phyloP scores from a whole-genome alignment of 1,140 invertebrate species.

The Atta texana region DNA sequence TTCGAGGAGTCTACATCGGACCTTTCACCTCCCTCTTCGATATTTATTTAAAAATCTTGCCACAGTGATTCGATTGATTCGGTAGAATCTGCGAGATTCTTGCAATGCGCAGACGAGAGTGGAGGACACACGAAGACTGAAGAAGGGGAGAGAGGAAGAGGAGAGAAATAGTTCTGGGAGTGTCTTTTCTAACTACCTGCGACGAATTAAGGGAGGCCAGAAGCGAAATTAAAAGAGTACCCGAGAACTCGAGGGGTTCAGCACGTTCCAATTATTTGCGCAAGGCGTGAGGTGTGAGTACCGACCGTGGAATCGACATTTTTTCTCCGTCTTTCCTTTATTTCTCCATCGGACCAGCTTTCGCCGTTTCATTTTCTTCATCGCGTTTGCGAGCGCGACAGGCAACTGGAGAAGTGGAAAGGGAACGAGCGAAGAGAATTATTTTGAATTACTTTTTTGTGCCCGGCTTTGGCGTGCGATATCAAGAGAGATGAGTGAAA shows the following conservation, averaged over 20 bases:
- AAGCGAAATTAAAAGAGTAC: constrained; percentile 76
- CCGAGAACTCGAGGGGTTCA: constrained; percentile 73
- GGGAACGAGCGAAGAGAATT: constrained; percentile 57
- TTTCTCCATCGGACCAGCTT: constrained; percentile 46
- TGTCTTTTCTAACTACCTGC: constrained; percentile 75
- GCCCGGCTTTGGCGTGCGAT: constrained; percentile 18
- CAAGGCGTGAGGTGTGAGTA: constrained; percentile 60
- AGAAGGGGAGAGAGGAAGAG: not conserved
- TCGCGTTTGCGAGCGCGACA: constrained; percentile 47
- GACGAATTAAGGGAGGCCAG: constrained; percentile 76
- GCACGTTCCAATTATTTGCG: constrained; percentile 80
- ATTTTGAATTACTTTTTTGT: constrained; percentile 77
- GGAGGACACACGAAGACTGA: constrained; percentile 27
- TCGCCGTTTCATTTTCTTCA: constrained; percentile 61
- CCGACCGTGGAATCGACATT: constrained; percentile 60
- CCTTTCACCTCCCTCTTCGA: not conserved
- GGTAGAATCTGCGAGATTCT: constrained; percentile 26
- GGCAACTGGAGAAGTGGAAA: not conserved
- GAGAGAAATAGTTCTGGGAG: constrained; percentile 54
- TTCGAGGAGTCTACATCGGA: constrained; percentile 47
- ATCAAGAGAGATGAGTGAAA: not conserved
- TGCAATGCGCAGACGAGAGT: constrained; percentile 50
- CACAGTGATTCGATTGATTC: constrained; percentile 40
- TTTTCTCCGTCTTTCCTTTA: constrained; percentile 38
- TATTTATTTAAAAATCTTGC: constrained; percentile 43